Conservation (phyloP, 2,888 invertebrate species). For the Glaucopsyche alexis region DNA sequence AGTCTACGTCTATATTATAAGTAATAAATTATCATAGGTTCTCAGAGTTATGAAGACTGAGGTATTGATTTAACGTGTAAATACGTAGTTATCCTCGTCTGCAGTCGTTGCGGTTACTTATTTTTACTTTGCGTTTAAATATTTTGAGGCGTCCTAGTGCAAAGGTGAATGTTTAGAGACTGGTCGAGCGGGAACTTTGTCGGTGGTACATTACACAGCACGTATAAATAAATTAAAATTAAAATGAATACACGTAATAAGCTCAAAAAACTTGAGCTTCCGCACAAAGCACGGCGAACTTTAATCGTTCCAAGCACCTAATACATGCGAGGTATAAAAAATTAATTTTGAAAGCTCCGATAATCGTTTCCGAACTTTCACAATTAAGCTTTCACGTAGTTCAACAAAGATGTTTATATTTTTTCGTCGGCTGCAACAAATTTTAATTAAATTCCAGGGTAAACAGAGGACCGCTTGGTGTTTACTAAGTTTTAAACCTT, state of each 20-base stretch:
- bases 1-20: too few relatives aligned
- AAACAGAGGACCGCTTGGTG: not conserved
- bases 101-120: too few relatives aligned
- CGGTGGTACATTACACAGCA: too few relatives aligned
- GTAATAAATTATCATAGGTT: too few relatives aligned
- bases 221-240: not conserved
- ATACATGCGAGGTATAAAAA: slow-evolving; percentile 17
- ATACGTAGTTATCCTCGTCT: too few relatives aligned
- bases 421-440: not conserved
- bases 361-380: slow-evolving; percentile 13
- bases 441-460: not conserved
- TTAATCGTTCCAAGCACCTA: slow-evolving; percentile 5
- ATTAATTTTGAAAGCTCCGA: slow-evolving; percentile 14
- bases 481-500: not conserved
- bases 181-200: too few relatives aligned
- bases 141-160: too few relatives aligned
- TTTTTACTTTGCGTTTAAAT: too few relatives aligned
- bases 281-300: slow-evolving; percentile 13
- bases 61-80: too few relatives aligned
- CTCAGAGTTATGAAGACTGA: too few relatives aligned
- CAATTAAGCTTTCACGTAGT: slow-evolving; percentile 17
- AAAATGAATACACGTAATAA: not conserved
- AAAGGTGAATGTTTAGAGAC: too few relatives aligned
- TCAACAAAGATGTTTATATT: slow-evolving; percentile 19
- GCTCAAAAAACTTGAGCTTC: not conserved